Evolutionary conservation across 2,797 vertebrate species (phyloP), one percentile per base, ranked within the genome.

Genomic region (Rachycentron canadum): DNA sequence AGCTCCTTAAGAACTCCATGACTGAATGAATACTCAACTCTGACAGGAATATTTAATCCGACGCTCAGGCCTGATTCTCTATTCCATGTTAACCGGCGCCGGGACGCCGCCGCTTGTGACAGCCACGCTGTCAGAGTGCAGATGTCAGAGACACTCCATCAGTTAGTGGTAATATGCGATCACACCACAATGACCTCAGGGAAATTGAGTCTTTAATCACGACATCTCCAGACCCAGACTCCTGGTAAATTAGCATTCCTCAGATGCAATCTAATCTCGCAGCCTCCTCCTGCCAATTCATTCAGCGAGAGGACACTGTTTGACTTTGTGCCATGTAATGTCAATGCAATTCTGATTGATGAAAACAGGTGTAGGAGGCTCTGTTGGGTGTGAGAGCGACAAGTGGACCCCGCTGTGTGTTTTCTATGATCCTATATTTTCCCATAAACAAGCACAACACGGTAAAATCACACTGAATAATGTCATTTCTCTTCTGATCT

Each of bases 141-240:
- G 68, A 82, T 87, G 87, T 86, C 90, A 86, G 56, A 81, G 80
- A 77, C 81, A 82, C 88, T 91, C 83, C 78, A 91, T 93, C 90
- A 89, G 81, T 91, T 85, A 73, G 89, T 16, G 28, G 86, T 90
- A 90, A 92, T 88, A 76, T 86, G 86, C 75, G 88, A 91, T 90
- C 86, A 78, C 86, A 66, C 84, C 85, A 56, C 81, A 23, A 72
- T 92, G 90, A 91, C 92, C 92, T 92, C 89, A 87, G 89, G 88
- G 93, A 91, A 93, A 92, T 89, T 79, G 91, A 91, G 88, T 90
- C 90, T 90, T 92, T 93, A 92, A 93, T 92, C 91, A 90, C 65
- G 7, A 81, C 84, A 87, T 88, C 89, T 89, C 62, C 74, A 59
- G 78, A 62, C 66, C 56, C 73, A 30, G 78, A 32, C 88, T 83